phyloP scores from a whole-genome alignment of 2,113 vertebrate species.

The Hemichromis elongatus region DNA sequence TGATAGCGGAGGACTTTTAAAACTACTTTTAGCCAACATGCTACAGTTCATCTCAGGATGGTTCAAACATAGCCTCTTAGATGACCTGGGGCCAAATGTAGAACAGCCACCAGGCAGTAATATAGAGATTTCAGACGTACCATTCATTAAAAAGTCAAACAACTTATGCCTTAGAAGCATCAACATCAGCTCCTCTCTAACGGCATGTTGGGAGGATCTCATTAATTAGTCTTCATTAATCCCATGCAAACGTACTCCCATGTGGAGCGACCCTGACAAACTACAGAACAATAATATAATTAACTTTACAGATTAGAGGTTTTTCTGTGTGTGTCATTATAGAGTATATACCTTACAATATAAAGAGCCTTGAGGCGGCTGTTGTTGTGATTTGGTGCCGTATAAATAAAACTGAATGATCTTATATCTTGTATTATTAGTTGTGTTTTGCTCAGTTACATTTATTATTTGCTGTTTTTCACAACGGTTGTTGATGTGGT shows the following conservation, averaged over 20 bases:
- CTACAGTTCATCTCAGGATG: not conserved
- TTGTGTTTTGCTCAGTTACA: not conserved
- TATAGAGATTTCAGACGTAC: fast-evolving
- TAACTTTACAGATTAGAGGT: fast-evolving
- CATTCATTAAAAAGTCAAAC: fast-evolving
- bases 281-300: not conserved
- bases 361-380: not conserved
- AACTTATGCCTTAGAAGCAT: not conserved
- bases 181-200: not conserved
- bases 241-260: not conserved
- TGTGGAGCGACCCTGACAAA: fast-evolving
- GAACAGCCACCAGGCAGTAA: not conserved
- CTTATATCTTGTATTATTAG: not conserved
- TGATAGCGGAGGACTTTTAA: not conserved
- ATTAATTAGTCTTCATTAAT: not conserved
- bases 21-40: not conserved
- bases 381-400: not conserved
- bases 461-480: not conserved
- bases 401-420: not conserved
- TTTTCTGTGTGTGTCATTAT: not conserved
- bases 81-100: not conserved
- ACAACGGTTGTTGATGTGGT: not conserved
- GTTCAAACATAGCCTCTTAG: not conserved
- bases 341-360: fast-evolving
- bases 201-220: not conserved